phyloP scores from a whole-genome alignment of 2,888 invertebrate genomes.

The Lissocephala sabroskyi region DNA sequence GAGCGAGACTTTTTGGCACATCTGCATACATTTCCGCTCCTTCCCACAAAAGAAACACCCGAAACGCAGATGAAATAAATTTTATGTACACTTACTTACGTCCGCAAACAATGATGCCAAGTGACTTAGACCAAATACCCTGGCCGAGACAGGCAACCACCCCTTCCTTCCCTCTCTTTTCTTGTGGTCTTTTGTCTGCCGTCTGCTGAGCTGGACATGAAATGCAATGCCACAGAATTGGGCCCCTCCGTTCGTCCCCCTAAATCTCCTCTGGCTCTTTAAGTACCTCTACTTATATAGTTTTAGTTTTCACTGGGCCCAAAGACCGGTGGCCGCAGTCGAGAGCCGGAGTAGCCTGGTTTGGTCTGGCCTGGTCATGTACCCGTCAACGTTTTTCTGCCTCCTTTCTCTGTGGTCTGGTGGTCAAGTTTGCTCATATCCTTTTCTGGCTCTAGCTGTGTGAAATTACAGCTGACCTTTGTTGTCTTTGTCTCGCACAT shows the following conservation, averaged over 20 bases:
- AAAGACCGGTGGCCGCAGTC: too few relatives aligned
- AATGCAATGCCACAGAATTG: constrained; percentile 60
- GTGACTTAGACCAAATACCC: too few relatives aligned
- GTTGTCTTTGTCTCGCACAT: too few relatives aligned
- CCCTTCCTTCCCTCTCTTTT: neutral
- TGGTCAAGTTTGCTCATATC: too few relatives aligned
- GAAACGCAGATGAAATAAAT: constrained; percentile 42
- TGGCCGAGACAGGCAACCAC: constrained; percentile 2
- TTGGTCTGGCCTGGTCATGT: too few relatives aligned
- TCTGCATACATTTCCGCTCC: constrained; percentile 56
- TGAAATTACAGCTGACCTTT: too few relatives aligned
- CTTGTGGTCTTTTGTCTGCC: constrained; percentile 13
- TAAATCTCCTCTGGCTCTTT: too few relatives aligned
- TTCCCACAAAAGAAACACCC: too few relatives aligned
- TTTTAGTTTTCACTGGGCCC: constrained; percentile 53
- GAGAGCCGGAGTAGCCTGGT: too few relatives aligned
- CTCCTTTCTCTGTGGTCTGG: neutral
- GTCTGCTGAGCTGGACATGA: constrained; percentile 37
- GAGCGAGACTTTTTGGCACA: constrained; percentile 47
- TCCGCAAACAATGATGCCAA: constrained; percentile 49
- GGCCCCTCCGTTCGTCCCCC: neutral
- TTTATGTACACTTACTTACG: constrained; percentile 63
- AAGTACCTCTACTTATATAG: constrained; percentile 40
- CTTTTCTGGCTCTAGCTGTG: too few relatives aligned
- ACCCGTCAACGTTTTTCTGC: constrained; percentile 10